Percentiles rank a stretch among this genome's conserved stretches.
phyloP scores from a whole-genome alignment of 2,113 vertebrate species.

The Brachypteracias leptosomus region DNA sequence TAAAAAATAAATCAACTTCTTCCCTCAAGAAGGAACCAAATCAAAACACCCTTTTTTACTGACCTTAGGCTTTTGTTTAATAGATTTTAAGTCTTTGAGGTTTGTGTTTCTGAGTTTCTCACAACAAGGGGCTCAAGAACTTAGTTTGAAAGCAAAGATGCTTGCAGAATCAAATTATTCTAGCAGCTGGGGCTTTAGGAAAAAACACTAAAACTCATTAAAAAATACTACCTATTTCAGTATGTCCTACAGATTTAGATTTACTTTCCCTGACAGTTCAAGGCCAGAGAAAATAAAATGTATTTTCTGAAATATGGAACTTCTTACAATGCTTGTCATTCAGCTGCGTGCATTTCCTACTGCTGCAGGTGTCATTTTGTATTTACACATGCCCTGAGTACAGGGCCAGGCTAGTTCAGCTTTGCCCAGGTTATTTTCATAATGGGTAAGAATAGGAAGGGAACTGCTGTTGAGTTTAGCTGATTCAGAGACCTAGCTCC shows the following conservation, averaged over 20 bases:
- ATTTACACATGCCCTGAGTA: background rate
- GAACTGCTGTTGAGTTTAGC: background rate
- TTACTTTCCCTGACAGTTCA: background rate
- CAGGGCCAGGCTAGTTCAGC: background rate
- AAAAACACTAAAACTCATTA: background rate
- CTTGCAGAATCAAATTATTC: background rate
- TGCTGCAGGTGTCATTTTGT: background rate
- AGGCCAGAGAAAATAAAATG: background rate
- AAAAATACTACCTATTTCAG: background rate
- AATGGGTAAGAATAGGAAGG: background rate
- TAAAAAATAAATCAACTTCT: background rate
- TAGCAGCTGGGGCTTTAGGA: background rate
- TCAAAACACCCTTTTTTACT: background rate
- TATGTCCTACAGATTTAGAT: background rate
- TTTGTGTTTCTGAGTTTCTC: background rate
- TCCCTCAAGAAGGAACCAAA: background rate
- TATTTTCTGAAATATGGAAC: background rate
- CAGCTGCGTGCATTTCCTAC: background rate
- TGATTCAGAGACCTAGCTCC: background rate
- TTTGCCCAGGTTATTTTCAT: background rate
- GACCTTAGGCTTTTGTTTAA: background rate
- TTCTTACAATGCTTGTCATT: background rate
- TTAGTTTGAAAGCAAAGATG: background rate
- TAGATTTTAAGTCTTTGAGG: background rate
- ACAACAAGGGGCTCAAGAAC: background rate